Percentiles rank a stretch among this genome's conserved stretches.
phyloP scores from a whole-genome alignment of 2,797 vertebrate genomes.

The Buceros bicornis region DNA sequence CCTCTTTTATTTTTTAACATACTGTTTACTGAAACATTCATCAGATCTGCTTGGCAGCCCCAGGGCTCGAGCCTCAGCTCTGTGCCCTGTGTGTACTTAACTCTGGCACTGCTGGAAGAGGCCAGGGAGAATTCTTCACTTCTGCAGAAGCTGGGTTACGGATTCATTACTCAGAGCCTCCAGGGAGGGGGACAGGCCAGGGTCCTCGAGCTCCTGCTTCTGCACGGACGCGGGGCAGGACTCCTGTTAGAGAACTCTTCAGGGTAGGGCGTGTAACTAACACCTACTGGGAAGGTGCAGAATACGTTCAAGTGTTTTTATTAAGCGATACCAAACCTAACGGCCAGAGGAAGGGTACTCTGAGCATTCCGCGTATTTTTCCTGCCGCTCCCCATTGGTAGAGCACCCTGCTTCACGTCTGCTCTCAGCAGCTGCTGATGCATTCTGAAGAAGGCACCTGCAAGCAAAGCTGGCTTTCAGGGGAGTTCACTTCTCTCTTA shows the following conservation, averaged over 20 bases:
- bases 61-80: conserved; percentile 12
- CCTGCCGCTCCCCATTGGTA: background rate
- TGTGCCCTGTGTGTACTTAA: background rate
- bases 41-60: background rate
- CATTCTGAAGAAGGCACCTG: background rate
- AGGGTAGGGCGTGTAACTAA: background rate
- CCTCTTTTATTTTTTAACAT: background rate
- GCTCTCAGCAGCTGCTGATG: background rate
- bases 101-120: background rate
- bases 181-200: background rate
- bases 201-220: accelerated
- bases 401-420: background rate
- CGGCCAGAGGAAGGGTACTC: background rate
- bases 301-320: background rate
- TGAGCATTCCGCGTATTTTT: background rate
- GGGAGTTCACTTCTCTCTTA: background rate
- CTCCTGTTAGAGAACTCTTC: background rate
- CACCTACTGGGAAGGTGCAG: background rate
- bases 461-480: background rate
- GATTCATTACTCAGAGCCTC: background rate
- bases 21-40: conserved; percentile 29
- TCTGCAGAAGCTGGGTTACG: background rate
- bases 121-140: background rate
- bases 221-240: accelerated
- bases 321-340: background rate